These are phyloP conservation scores for Sylvilagus bachmani DNA, from an alignment of 2,113 vertebrate genomes.

Conservation along the genomic window DNA sequence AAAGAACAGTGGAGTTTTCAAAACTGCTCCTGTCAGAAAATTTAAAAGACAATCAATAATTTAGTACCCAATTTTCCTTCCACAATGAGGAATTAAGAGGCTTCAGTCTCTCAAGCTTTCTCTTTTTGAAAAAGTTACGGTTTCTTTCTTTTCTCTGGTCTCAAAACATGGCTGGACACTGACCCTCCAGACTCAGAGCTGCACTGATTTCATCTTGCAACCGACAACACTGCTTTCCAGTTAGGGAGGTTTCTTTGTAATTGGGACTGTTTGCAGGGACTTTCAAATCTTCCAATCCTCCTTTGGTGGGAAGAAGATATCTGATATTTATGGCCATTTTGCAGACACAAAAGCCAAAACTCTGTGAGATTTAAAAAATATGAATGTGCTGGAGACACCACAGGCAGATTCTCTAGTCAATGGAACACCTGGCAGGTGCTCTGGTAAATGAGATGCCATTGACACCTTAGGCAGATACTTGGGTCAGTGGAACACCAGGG, in stretches of 20 bases:
- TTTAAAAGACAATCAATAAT: conserved; percentile 87
- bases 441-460: too few species aligned
- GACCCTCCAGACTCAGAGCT: not conserved
- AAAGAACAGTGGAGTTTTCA: conserved; percentile 80
- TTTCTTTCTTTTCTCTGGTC: conserved; percentile 51
- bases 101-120: conserved; percentile 71
- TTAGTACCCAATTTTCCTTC: conserved; percentile 80
- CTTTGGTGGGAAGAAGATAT: not conserved
- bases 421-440: too few species aligned
- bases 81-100: conserved; percentile 82
- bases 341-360: conserved; percentile 25
- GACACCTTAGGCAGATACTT: too few species aligned
- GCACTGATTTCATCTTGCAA: not conserved
- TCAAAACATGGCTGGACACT: not conserved
- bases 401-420: too few species aligned
- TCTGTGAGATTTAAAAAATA: not conserved
- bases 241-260: not conserved
- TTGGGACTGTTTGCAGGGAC: not conserved
- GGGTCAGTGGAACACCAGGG: too few species aligned
- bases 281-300: not conserved
- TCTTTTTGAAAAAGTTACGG: conserved; percentile 54
- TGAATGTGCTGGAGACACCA: not conserved
- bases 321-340: conserved; percentile 38
- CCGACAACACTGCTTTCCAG: not conserved
- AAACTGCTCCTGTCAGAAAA: conserved; percentile 82